Evolutionary conservation across 2,888 invertebrate species (phyloP).

Genomic region (Heliconius hortense): DNA sequence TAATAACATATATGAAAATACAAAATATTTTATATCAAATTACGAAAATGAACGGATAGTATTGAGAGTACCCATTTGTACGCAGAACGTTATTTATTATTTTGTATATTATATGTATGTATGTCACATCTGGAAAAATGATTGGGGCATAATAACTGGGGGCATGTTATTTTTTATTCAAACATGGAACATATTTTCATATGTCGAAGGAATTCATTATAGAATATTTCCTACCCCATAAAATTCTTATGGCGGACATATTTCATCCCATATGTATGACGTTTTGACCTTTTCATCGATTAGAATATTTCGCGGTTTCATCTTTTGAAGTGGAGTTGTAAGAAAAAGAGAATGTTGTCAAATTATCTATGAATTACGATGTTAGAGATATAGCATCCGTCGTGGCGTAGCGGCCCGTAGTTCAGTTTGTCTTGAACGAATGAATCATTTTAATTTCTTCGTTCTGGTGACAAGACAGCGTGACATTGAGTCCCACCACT

Average conservation of each 20-base stretch:
- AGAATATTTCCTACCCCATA: background rate
- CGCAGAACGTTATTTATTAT: slow-evolving; percentile 49
- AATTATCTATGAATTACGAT: too few species aligned
- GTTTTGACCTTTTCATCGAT: slow-evolving; percentile 16
- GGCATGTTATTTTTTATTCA: slow-evolving; percentile 15
- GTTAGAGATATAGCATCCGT: too few species aligned
- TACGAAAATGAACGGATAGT: slow-evolving; percentile 41
- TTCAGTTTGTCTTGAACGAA: too few species aligned
- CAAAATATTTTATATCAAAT: slow-evolving; percentile 43
- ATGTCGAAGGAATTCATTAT: slow-evolving; percentile 13
- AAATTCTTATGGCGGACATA: background rate
- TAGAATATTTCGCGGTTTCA: background rate
- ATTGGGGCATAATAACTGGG: slow-evolving; percentile 29
- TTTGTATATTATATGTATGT: slow-evolving; percentile 24
- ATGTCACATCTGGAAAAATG: slow-evolving; percentile 44
- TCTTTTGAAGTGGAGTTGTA: background rate
- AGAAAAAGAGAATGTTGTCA: background rate
- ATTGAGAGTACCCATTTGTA: slow-evolving; percentile 42
- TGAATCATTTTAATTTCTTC: too few species aligned
- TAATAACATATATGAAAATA: slow-evolving; percentile 14
- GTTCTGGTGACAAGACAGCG: too few species aligned
- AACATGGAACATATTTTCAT: background rate
- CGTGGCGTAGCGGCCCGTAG: too few species aligned
- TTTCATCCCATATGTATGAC: background rate
- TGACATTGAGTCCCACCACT: too few species aligned